A percentile compares a stretch with the other conserved stretches of the same genome.
Evolutionary conservation across 2,888 invertebrate genomes (phyloP).

Genomic region (Cyrtodaria siliqua): DNA sequence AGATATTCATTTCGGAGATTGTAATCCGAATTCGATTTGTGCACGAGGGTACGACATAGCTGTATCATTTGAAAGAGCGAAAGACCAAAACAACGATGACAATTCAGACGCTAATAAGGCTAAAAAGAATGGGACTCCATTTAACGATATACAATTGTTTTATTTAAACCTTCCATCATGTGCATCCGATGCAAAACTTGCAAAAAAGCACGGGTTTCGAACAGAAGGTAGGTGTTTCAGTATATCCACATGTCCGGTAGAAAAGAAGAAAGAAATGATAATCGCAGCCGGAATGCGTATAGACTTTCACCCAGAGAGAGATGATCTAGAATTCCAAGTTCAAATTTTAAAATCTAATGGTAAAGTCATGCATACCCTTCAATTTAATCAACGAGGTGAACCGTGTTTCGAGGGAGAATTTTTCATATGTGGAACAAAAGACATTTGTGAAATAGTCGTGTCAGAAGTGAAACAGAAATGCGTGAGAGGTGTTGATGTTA

Average conservation of each 20-base stretch:
- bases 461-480: conserved; percentile 32
- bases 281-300: conserved; percentile 47
- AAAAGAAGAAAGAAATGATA: conserved; percentile 38
- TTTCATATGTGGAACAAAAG: conserved; percentile 49
- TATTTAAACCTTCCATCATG: not conserved
- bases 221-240: conserved; percentile 51
- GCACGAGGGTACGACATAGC: conserved; percentile 28
- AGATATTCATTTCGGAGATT: conserved; percentile 22
- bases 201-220: conserved; percentile 13
- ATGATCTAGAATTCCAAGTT: conserved; percentile 43
- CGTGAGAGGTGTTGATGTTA: conserved; percentile 41
- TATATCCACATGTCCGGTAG: conserved; percentile 36
- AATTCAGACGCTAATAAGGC: not conserved
- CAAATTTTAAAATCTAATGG: conserved; percentile 52
- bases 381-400: conserved; percentile 43
- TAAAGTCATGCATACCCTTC: conserved; percentile 30
- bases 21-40: conserved; percentile 44
- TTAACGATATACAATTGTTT: conserved; percentile 1
- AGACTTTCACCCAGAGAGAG: conserved; percentile 30
- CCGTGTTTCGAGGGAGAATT: conserved; percentile 44
- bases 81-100: not conserved
- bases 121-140: not conserved
- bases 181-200: conserved; percentile 3
- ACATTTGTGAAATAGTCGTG: conserved; percentile 47
- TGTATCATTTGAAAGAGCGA: conserved; percentile 44